Conservation (phyloP, 2,797 vertebrate species). For the Ciconia nigra region DNA sequence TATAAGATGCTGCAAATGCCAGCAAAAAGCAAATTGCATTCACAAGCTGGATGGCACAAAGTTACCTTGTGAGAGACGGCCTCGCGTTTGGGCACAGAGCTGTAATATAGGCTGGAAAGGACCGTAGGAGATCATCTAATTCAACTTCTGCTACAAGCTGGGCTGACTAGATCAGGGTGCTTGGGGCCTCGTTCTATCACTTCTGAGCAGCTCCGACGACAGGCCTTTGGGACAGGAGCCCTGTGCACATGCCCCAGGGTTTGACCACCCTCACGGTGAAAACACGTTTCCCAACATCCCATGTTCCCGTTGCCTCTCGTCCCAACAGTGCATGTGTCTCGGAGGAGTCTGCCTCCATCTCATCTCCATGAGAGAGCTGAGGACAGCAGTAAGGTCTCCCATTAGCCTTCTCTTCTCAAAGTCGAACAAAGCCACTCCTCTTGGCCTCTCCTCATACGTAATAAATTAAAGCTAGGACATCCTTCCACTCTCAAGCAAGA, state of each 20-base stretch:
- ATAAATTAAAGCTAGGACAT: background rate
- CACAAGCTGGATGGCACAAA: background rate
- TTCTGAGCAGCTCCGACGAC: background rate
- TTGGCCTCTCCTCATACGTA: accelerated
- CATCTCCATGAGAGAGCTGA: background rate
- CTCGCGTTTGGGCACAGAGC: background rate
- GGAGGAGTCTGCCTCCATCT: background rate
- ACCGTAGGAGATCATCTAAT: accelerated
- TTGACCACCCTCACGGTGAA: background rate
- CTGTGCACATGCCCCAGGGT: background rate
- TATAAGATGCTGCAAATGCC: background rate
- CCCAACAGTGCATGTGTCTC: accelerated
- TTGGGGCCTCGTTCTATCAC: accelerated
- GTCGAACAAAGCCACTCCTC: background rate
- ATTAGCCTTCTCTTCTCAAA: background rate
- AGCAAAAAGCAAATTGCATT: background rate
- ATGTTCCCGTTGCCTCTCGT: background rate
- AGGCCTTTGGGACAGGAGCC: background rate
- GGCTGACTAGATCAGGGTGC: background rate
- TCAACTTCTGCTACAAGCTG: background rate
- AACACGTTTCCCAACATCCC: background rate
- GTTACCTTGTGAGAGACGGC: background rate
- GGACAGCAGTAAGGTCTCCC: background rate
- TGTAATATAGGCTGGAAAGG: background rate
- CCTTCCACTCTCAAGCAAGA: background rate